These are phyloP conservation scores for Drosophila paramelanica DNA, from an alignment of 2,888 invertebrate species.

Conservation along the genomic window DNA sequence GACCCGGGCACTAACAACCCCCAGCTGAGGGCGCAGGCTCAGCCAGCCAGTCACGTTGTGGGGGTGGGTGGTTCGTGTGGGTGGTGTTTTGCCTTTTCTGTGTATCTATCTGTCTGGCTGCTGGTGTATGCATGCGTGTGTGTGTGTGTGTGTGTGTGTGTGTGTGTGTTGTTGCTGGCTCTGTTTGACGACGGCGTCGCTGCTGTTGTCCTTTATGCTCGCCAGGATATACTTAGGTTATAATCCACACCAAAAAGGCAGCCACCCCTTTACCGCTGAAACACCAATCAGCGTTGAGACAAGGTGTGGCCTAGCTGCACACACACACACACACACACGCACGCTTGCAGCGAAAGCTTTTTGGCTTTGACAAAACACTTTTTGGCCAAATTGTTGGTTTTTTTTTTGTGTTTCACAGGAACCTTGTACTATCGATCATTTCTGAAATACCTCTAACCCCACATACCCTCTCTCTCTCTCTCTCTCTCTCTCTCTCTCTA, in stretches of 20 bases:
- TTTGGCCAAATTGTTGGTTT: constrained; percentile 5
- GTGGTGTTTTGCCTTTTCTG: constrained; percentile 8
- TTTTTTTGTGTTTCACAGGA: not conserved
- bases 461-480: not conserved
- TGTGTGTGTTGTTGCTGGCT: constrained; percentile 52
- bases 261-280: constrained; percentile 82
- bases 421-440: constrained; percentile 42
- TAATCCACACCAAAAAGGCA: constrained; percentile 77
- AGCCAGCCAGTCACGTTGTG: constrained; percentile 43
- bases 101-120: constrained; percentile 66
- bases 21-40: constrained; percentile 54
- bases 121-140: constrained; percentile 5
- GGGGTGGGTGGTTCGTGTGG: constrained; percentile 26
- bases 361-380: constrained; percentile 48
- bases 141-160: constrained; percentile 19
- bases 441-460: not conserved
- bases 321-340: constrained; percentile 15
- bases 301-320: constrained; percentile 81
- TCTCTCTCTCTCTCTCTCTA: constrained; percentile 2
- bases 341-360: constrained; percentile 28
- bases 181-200: constrained; percentile 54
- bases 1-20: constrained; percentile 40
- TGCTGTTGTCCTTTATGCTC: constrained; percentile 63
- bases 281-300: constrained; percentile 84
- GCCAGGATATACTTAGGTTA: constrained; percentile 78